Conservation (phyloP, 2,888 invertebrate genomes). For the Agrochola lota region DNA sequence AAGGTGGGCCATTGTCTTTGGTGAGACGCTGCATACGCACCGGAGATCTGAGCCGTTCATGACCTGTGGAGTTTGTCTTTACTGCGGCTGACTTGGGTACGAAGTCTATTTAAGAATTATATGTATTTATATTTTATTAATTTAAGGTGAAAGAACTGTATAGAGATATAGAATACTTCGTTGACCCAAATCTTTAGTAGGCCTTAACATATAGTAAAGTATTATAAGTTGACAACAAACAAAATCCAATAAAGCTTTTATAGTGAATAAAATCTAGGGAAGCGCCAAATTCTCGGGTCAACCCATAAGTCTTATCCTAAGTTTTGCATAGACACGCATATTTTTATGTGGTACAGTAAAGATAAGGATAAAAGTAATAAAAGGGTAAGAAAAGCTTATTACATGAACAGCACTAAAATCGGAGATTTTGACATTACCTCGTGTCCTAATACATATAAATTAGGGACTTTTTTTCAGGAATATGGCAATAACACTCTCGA, state of each 20-base stretch:
- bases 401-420: slow-evolving; percentile 9
- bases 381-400: slow-evolving; percentile 22
- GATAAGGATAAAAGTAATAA: slow-evolving; percentile 47
- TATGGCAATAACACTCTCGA: not conserved
- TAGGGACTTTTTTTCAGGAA: not conserved
- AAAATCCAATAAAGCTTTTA: slow-evolving; percentile 53
- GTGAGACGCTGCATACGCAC: no score
- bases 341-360: slow-evolving; percentile 50
- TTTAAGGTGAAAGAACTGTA: no score
- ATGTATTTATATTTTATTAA: no score
- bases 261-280: slow-evolving; percentile 51
- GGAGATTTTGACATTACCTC: not conserved
- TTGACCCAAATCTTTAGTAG: not conserved
- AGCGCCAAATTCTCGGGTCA: slow-evolving; percentile 35
- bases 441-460: not conserved
- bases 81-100: not conserved
- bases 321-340: slow-evolving; percentile 48
- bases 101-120: not conserved
- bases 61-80: no score
- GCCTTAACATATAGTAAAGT: not conserved
- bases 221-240: slow-evolving; percentile 22
- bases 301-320: slow-evolving; percentile 34
- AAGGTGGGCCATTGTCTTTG: no score
- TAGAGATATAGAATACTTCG: not conserved
- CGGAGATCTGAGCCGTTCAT: no score